Evolutionary conservation across 2,888 invertebrate species (phyloP).

Genomic region (Stenoptilia bipunctidactyla): DNA sequence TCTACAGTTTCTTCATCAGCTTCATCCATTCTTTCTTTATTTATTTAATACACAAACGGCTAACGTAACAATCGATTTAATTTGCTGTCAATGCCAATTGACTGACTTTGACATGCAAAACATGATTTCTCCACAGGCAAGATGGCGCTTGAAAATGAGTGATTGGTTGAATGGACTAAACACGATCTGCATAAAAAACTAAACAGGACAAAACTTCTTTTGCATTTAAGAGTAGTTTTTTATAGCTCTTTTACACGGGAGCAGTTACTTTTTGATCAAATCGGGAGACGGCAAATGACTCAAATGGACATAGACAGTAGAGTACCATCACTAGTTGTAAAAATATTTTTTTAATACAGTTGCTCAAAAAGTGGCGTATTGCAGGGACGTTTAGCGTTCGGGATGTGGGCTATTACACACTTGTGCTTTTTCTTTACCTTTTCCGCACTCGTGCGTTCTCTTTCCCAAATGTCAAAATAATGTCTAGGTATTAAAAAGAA

Average conservation of each 20-base stretch:
- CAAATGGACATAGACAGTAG: too few species aligned
- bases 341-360: too few species aligned
- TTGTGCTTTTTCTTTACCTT: too few species aligned
- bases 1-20: conserved; percentile 1
- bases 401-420: too few species aligned
- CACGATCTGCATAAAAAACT: not conserved
- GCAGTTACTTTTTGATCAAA: too few species aligned
- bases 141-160: not conserved
- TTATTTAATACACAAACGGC: not conserved
- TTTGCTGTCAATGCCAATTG: too few species aligned
- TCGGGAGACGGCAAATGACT: too few species aligned
- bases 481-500: too few species aligned
- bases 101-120: not conserved
- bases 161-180: conserved; percentile 1
- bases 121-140: conserved; percentile 1
- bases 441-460: too few species aligned
- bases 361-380: too few species aligned
- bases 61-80: not conserved
- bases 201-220: not conserved
- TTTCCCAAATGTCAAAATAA: too few species aligned
- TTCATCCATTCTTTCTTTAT: not conserved
- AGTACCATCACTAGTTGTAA: not conserved
- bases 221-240: not conserved
- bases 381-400: too few species aligned
- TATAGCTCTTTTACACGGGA: not conserved